Conservation (phyloP, 2,888 invertebrate genomes). For the Caenorhabditis zanzibari region DNA sequence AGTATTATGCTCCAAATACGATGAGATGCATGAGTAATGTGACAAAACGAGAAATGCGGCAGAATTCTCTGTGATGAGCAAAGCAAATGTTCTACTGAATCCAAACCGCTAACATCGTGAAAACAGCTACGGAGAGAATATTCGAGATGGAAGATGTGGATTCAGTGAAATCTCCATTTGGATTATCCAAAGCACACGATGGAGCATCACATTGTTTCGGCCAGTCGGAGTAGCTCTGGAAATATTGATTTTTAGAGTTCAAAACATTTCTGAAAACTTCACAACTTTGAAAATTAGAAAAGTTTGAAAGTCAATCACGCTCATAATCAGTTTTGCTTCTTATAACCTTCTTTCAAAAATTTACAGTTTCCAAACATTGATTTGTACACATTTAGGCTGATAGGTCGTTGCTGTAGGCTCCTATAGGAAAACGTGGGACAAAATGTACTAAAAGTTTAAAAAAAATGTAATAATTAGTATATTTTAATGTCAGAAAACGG, state of each 20-base stretch:
- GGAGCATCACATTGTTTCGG: slow-evolving; percentile 56
- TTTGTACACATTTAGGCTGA: too few relatives aligned
- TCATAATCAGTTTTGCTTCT: too few relatives aligned
- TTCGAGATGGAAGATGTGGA: neutral
- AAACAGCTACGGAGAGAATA: neutral
- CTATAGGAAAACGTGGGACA: too few relatives aligned
- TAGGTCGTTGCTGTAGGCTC: too few relatives aligned
- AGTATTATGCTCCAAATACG: neutral
- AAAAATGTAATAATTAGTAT: too few relatives aligned
- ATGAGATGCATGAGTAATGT: slow-evolving; percentile 25
- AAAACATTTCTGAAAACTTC: neutral
- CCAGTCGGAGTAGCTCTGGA: slow-evolving; percentile 53
- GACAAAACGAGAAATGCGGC: slow-evolving; percentile 20
- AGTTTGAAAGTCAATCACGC: too few relatives aligned
- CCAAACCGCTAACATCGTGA: neutral
- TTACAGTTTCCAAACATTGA: too few relatives aligned
- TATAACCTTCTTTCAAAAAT: too few relatives aligned
- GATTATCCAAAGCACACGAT: slow-evolving; percentile 49
- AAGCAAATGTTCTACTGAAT: neutral
- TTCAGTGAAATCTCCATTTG: slow-evolving; percentile 5
- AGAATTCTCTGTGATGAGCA: slow-evolving; percentile 8
- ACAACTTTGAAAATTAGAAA: too few relatives aligned
- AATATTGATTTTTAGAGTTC: too few relatives aligned
- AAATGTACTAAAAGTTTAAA: too few relatives aligned
- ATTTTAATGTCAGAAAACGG: too few relatives aligned